These are phyloP conservation scores for Trididemnum miniatum DNA, from an alignment of 23 tunicate species.

Conservation along the genomic window DNA sequence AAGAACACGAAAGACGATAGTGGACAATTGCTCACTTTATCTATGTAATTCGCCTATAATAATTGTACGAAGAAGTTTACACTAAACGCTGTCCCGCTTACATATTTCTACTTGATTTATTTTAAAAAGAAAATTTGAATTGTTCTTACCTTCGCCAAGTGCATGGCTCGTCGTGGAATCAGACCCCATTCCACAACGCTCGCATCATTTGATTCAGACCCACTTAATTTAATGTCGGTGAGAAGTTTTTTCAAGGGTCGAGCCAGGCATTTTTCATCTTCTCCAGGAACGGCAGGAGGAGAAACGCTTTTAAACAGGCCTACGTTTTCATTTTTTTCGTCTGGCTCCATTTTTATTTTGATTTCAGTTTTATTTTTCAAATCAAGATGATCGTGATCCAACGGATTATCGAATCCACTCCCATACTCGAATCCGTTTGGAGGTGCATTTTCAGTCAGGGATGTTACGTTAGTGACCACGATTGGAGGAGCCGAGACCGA, in stretches of 20 bases:
- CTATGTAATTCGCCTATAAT: too few species aligned
- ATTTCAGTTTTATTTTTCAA: neutral
- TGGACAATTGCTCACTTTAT: neutral
- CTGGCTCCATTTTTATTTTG: neutral
- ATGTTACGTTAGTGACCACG: neutral
- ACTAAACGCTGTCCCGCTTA: too few species aligned
- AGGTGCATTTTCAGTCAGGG: neutral
- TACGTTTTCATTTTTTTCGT: neutral
- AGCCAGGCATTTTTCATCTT: neutral
- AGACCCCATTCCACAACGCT: constrained; percentile 28
- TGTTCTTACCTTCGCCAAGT: constrained; percentile 22
- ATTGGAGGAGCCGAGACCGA: neutral
- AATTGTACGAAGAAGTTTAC: too few species aligned
- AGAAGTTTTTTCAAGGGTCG: constrained; percentile 26
- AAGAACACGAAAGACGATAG: too few species aligned
- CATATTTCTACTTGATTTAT: too few species aligned
- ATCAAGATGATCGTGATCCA: neutral
- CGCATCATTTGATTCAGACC: neutral
- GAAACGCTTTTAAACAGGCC: neutral
- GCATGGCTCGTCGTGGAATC: constrained; percentile 28
- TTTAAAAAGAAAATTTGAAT: neutral
- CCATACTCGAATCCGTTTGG: neutral
- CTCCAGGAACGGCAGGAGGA: neutral
- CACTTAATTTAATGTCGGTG: neutral
- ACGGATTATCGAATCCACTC: neutral